Base-by-base conservation (phyloP, 2,797 vertebrate species). In the Periophthalmus magnuspinnatus region DNA sequence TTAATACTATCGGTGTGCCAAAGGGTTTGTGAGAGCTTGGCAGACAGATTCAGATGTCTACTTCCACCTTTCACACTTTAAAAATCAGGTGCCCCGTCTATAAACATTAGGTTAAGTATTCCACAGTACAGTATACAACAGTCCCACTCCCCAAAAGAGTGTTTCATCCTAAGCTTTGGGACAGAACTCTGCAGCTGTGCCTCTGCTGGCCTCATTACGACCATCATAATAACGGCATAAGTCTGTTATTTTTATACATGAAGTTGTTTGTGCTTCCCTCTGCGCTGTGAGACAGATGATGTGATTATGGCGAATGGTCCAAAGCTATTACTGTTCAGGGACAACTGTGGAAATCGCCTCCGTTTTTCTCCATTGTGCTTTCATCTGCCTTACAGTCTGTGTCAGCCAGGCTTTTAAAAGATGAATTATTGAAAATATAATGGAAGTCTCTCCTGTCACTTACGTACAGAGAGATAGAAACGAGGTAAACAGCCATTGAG, bases 261-360 rank as follows among this genome's bases (percentile, higher is more conserved):
- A 21, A 24, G 47, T 69, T 54, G 67, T 74, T 68, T 67, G 22
- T 55, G 48, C 3, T 62, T 69, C 69, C 41, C 16, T 9, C 14
- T 0, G 54, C 62, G 33, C 10, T 77, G 74, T 77, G 34, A 79
- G 73, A 80, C 75, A 74, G 66, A 79, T 71, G 71, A 83, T 61
- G 77, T 78, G 74, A 85, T 89, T 70, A 71, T 34, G 67, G 70
- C 41, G 63, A 81, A 81, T 58, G 66, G 64, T 65, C 58, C 74
- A 67, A 50, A 70, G 70, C 76, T 60, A 2, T 22, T 50, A 75
- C 28, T 62, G 73, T 63, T 66, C 19, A 45, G 65, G 68, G 64
- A 77, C 71, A 57, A 22, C 68, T 59, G 61, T 60, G 48, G 64
- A 68, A 71, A 71, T 71, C 63, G 63, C 10, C 36, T 24, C 36